A percentile compares a stretch with the other conserved stretches of the same genome.
These are phyloP conservation scores for Clostera curtula DNA, from an alignment of 2,888 invertebrate species.

Conservation along the genomic window DNA sequence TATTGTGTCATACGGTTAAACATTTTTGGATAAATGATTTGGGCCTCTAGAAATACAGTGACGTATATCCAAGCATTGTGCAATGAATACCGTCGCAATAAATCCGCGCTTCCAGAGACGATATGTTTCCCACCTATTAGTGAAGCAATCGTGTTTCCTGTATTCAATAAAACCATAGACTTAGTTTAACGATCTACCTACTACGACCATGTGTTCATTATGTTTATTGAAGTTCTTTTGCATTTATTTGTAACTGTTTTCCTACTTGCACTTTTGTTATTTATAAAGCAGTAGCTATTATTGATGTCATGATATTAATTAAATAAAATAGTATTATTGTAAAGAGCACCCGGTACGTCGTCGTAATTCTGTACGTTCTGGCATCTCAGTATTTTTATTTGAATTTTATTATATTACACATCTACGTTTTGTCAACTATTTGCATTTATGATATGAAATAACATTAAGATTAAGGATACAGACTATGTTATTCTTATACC, in stretches of 20 bases:
- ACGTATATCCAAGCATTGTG: no score
- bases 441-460: constrained; percentile 46
- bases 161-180: constrained; percentile 30
- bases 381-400: no score
- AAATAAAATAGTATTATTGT: constrained; percentile 43
- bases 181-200: constrained; percentile 24
- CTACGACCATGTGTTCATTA: constrained; percentile 47
- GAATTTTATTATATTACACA: no score
- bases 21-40: no score
- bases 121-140: constrained; percentile 50
- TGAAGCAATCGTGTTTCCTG: constrained; percentile 37
- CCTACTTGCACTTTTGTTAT: constrained; percentile 32
- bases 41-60: no score
- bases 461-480: no score
- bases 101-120: no score
- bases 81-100: no score
- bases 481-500: no score
- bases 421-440: no score
- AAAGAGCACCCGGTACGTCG: constrained; percentile 38
- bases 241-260: constrained; percentile 39
- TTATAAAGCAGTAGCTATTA: constrained; percentile 32
- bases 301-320: constrained; percentile 23
- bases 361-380: no score
- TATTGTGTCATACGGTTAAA: no score
- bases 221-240: constrained; percentile 29